Percentiles rank a stretch among this genome's conserved stretches.
phyloP scores from a whole-genome alignment of 1,140 invertebrate species.

The Popillia japonica region DNA sequence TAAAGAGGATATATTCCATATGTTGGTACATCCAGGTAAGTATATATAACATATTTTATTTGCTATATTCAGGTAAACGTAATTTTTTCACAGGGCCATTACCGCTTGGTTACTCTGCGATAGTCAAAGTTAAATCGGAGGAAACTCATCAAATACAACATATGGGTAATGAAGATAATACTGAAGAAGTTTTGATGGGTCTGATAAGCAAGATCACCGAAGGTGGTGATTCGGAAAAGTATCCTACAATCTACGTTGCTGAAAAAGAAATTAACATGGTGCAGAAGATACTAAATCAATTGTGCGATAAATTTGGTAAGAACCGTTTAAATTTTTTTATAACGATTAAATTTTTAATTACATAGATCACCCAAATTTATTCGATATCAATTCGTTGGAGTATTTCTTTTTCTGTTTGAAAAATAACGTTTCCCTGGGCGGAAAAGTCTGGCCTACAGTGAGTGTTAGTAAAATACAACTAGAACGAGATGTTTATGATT shows the following conservation, averaged over 20 bases:
- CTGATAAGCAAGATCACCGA: conserved; percentile 48
- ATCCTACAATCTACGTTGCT: conserved; percentile 64
- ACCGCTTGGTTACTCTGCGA: conserved; percentile 63
- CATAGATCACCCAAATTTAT: conserved; percentile 49
- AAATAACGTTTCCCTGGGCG: conserved; percentile 52
- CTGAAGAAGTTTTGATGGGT: conserved; percentile 54
- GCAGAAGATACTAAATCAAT: conserved; percentile 59
- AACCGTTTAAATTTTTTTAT: conserved; percentile 44
- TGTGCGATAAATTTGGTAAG: conserved; percentile 58
- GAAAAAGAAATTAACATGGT: conserved; percentile 58
- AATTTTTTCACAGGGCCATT: conserved; percentile 55
- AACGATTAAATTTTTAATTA: background rate
- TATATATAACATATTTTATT: conserved; percentile 33
- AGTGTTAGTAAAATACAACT: conserved; percentile 62
- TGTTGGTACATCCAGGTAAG: conserved; percentile 63
- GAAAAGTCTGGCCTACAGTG: conserved; percentile 50
- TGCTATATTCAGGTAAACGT: background rate
- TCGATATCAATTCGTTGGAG: conserved; percentile 66
- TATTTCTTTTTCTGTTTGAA: conserved; percentile 62
- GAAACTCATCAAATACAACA: conserved; percentile 62
- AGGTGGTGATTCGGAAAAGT: conserved; percentile 42
- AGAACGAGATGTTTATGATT: conserved; percentile 64
- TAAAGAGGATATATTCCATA: conserved; percentile 61
- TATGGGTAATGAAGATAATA: conserved; percentile 51
- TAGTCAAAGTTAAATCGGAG: conserved; percentile 61